Evolutionary conservation across 2,888 invertebrate species (phyloP).

Genomic region (Parelbella ahira): DNA sequence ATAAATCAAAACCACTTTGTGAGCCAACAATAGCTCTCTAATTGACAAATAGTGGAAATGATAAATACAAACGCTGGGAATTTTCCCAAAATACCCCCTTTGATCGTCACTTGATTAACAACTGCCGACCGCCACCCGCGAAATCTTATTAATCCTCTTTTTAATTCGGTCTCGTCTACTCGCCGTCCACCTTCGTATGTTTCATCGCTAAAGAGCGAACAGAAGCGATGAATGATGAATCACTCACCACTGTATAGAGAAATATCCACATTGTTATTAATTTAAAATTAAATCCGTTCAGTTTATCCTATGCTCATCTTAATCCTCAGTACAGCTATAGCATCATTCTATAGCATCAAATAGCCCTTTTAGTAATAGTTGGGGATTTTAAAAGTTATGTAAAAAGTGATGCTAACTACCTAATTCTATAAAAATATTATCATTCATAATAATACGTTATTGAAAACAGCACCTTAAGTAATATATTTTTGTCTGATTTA

Average conservation of each 20-base stretch:
- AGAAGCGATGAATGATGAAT: neutral
- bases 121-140: conserved; percentile 57
- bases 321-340: too few species aligned
- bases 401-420: too few species aligned
- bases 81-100: conserved; percentile 73
- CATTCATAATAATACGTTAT: too few species aligned
- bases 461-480: conserved; percentile 32
- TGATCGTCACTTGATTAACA: conserved; percentile 76
- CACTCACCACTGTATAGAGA: too few species aligned
- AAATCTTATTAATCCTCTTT: conserved; percentile 76
- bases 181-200: conserved; percentile 1
- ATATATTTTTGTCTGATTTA: conserved; percentile 61
- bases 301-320: too few species aligned
- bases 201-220: neutral
- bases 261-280: too few species aligned
- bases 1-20: conserved; percentile 72
- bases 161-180: conserved; percentile 63
- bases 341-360: too few species aligned
- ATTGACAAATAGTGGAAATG: conserved; percentile 80
- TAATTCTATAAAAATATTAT: too few species aligned
- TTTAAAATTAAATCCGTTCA: too few species aligned
- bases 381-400: too few species aligned
- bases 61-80: conserved; percentile 72
- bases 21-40: conserved; percentile 73
- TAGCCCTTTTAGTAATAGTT: too few species aligned